These are phyloP conservation scores for Dipodomys merriami DNA, from an alignment of 2,113 vertebrate genomes.

Conservation along the genomic window DNA sequence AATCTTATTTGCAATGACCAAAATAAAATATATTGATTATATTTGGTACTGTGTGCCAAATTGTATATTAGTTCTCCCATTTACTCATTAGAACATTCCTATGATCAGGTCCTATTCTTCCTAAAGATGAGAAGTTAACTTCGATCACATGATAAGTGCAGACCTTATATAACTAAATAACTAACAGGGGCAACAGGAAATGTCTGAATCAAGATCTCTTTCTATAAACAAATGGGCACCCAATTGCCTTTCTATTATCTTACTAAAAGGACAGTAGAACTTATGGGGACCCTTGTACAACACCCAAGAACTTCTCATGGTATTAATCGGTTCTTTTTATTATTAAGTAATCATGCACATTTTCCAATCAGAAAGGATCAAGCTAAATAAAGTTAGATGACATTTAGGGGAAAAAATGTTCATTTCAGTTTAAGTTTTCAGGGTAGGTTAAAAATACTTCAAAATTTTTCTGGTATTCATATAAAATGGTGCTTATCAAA, in stretches of 20 bases:
- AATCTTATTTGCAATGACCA: background rate
- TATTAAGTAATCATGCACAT: conserved; percentile 25
- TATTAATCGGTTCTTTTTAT: background rate
- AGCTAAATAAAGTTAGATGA: background rate
- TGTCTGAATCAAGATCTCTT: background rate
- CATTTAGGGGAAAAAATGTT: background rate
- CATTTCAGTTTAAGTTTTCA: background rate
- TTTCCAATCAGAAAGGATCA: conserved; percentile 41
- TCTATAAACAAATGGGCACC: background rate
- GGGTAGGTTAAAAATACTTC: background rate
- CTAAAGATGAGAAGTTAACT: conserved; percentile 34
- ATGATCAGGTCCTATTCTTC: background rate
- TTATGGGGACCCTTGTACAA: background rate
- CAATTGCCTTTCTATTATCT: background rate
- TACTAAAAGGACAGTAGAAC: background rate
- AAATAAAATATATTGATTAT: conserved; percentile 10
- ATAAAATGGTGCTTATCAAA: too few relatives aligned
- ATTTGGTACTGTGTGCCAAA: background rate
- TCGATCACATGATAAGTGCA: background rate
- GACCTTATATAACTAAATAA: background rate
- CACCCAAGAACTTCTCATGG: background rate
- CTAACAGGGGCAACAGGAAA: background rate
- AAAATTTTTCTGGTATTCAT: too few relatives aligned
- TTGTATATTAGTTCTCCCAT: background rate
- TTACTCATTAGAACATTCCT: conserved; percentile 10